Base-by-base conservation (phyloP, 35 echinoderm and acorn worm species). In the Ophiothrix spiculata region DNA sequence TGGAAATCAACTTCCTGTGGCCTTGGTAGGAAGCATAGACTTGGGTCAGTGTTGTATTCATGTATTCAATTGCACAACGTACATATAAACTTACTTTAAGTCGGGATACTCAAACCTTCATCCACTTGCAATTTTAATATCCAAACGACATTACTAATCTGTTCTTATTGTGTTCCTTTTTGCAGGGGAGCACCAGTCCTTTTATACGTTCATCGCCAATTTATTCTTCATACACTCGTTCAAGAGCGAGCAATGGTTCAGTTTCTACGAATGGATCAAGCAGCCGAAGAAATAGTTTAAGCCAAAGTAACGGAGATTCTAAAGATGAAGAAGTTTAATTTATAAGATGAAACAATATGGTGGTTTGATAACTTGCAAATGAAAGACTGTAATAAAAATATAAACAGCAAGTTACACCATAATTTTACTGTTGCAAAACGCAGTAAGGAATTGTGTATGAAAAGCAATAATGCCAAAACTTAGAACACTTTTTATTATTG, bases 401-500 rank as follows among this genome's bases (percentile, higher is more conserved):
- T 10, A 10, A 49, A 49, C 19, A 6, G 42, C 42, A 49, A 49
- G 6, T 49, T 49, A 19, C 42, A 10, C 6, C 6, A 6, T 49
- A 25, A 69, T 15, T 12, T 69, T 6, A 69, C 60, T 69, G 60
- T 69, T 25, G 29, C 42, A 6, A 49, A 49, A 19, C 6, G 42
- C 6, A 49, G 42, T 49, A 49, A 49, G 19, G 42, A 6, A 49
- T 10, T 19, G 60, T 69, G 60, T 69, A 69, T 12, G 17, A 8
- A 69, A 69, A 69, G 60, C 60, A 69, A 69, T 10, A 69, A 69
- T 69, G 8, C 60, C 60, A 69, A 69, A 69, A 49, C 19, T 69
- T 69, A 25, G 29, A 28, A 69, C 17, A 25, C 16, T 69, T 69
- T 25, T n/a, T 12, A 6, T 12, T 25, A 69, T 6, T 25, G 23